Conservation (phyloP, 2,113 vertebrate species). For the Cyprinodon variegatus region DNA sequence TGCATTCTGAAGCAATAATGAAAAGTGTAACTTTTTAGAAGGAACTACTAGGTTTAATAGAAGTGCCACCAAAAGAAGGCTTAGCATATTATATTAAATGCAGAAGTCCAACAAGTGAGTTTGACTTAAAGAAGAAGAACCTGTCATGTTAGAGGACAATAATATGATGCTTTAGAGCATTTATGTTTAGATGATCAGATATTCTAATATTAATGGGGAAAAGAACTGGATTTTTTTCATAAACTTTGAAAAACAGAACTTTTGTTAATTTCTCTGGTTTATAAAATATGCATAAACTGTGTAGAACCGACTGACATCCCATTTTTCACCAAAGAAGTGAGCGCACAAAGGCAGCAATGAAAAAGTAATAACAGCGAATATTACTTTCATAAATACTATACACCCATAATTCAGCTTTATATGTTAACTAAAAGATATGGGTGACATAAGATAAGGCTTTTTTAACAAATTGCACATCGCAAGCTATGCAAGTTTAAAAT, state of each 20-base stretch:
- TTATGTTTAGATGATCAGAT: not conserved
- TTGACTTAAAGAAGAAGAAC: not conserved
- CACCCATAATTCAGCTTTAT: not conserved
- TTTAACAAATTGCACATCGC: not conserved
- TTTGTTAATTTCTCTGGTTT: constrained; percentile 3
- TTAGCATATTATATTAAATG: not conserved
- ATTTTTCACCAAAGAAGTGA: constrained; percentile 6
- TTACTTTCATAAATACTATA: not conserved
- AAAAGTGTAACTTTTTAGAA: no score
- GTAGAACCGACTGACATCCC: not conserved
- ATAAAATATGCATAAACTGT: constrained; percentile 25
- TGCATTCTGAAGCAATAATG: not conserved
- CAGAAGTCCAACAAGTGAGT: not conserved
- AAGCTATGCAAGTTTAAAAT: not conserved
- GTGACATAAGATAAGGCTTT: not conserved
- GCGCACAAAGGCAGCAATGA: not conserved
- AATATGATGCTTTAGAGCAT: not conserved
- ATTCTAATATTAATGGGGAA: not conserved
- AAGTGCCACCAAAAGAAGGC: not conserved
- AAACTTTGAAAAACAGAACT: constrained; percentile 2
- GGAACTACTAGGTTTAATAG: no score
- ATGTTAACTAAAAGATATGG: not conserved
- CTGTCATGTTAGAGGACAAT: not conserved
- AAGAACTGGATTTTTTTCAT: not conserved
- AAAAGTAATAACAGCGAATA: not conserved